These are phyloP conservation scores for Melanogrammus aeglefinus DNA, from an alignment of 2,797 vertebrate genomes.

Conservation along the genomic window DNA sequence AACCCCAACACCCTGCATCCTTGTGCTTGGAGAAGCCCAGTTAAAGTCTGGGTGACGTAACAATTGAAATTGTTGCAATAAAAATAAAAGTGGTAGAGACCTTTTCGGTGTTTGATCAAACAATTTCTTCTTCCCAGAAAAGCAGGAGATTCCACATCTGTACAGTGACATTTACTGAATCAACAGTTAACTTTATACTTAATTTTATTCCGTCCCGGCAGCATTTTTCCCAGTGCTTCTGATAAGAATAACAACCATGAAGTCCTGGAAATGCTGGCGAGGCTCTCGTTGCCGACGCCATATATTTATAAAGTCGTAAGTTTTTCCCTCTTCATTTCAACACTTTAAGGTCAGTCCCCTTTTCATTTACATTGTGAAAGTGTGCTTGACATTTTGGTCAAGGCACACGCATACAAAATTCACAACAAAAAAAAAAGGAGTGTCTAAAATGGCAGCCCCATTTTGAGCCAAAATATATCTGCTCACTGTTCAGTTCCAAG, in stretches of 20 bases:
- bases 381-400: background rate
- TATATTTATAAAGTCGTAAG: background rate
- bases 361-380: background rate
- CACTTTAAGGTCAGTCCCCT: background rate
- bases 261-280: constrained; percentile 29
- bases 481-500: too few species aligned
- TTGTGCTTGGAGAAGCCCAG: too few species aligned
- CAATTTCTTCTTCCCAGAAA: background rate
- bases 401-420: background rate
- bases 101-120: background rate
- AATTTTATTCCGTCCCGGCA: constrained; percentile 22
- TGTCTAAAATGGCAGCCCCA: background rate
- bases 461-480: too few species aligned
- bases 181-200: constrained; percentile 34
- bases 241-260: constrained; percentile 35
- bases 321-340: background rate
- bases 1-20: too few species aligned
- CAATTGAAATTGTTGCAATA: too few species aligned
- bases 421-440: background rate
- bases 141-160: constrained; percentile 11
- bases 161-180: constrained; percentile 47
- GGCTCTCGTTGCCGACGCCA: background rate
- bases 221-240: constrained; percentile 26
- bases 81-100: background rate
- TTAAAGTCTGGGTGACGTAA: too few species aligned